Percentiles rank a stretch among this genome's conserved stretches.
phyloP scores from a whole-genome alignment of 2,797 vertebrate species.

The Carcharodon carcharias region DNA sequence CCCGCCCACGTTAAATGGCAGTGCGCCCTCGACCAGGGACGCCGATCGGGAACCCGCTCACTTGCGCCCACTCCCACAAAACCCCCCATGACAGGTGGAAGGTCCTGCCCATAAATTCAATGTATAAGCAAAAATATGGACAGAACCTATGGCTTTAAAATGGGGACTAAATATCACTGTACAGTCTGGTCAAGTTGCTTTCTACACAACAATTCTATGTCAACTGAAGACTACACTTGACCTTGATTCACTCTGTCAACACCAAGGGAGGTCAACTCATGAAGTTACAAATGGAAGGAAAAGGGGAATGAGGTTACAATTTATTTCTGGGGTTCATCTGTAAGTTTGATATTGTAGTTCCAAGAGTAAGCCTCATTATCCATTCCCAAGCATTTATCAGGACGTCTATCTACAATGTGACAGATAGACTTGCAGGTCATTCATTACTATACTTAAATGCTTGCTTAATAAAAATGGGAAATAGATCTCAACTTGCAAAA shows the following conservation, averaged over 20 bases:
- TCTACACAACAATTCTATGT: neutral
- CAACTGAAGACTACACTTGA: neutral
- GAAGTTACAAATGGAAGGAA: neutral
- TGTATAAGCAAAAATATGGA: neutral
- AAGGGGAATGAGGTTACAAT: neutral
- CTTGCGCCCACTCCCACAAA: no score
- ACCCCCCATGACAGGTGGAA: no score
- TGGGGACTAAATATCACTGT: neutral
- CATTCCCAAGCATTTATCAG: neutral
- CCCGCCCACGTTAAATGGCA: no score
- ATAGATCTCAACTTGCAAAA: neutral
- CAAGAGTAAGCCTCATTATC: constrained; percentile 3
- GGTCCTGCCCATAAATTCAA: no score
- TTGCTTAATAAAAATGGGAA: neutral
- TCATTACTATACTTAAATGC: neutral
- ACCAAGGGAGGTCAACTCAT: neutral
- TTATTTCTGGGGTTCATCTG: neutral
- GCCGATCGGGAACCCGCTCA: no score
- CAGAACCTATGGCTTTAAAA: neutral
- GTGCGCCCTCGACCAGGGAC: no score
- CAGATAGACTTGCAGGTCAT: neutral
- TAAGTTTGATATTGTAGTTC: neutral
- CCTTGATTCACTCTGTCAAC: neutral
- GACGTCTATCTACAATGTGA: neutral
- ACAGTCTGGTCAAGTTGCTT: no score